Base-by-base conservation (phyloP, 2,797 vertebrate genomes). In the Alfaro cultratus region DNA sequence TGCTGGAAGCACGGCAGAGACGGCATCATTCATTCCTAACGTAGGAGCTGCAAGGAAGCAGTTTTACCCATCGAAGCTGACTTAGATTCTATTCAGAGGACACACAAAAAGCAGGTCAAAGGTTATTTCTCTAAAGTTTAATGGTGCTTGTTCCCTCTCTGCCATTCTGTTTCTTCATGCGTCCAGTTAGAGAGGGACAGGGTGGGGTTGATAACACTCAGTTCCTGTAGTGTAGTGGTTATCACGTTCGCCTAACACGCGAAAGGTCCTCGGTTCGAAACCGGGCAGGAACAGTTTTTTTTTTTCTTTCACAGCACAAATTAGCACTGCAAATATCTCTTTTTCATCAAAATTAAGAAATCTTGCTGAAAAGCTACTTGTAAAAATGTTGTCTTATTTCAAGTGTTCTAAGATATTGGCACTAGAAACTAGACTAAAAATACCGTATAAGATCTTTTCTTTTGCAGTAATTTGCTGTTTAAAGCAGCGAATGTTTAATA, bases 141-240 rank as follows among this genome's bases (percentile, higher is more conserved):
- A 15, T 62, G 57, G 13, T 1, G 4, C 29, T 15, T 15, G 29
- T 29, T 10, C 15, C 1, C 2, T 21, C 9, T 36, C 15, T 21
- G 16, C 3, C 31, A 34, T 7, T 7, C 16, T 10, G 31, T 36
- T 34, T 21, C 4, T 4, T 11, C 16, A 23, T 23, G 2, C 1
- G 21, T 51, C 49, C 23, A 51, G 49, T 51, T 23, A 3, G 26
- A 0, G 0, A 23, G 18, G 16, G 5, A 1, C 0, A 0, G 0
- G 0, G 0, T n/a, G 26, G 10, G 12, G 26, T n/a, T 9, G 23
- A 55, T 10, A 7, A 0, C 55, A 86, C 80, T 39, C 75, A 83
- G 90, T 92, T 93, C 90, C 89, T 46, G 80, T 93, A 91, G 86
- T 92, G 88, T 92, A 90, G 92, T 91, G 88, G 90, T 93, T 90